Conservation (phyloP, 2,888 invertebrate genomes). For the Epinotia demarniana region DNA sequence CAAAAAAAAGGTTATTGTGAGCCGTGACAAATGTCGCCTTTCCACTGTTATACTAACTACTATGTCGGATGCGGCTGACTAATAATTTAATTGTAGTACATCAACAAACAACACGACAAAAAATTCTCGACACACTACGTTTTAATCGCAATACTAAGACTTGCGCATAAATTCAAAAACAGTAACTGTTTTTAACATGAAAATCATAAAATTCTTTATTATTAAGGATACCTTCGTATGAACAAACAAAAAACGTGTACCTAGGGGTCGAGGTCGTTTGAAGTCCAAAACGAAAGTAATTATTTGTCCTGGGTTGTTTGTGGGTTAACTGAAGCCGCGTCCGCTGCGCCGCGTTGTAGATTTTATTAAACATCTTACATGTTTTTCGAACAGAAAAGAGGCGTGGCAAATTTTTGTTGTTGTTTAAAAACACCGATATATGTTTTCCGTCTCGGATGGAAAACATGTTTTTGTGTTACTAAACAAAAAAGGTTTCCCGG, state of each 20-base stretch:
- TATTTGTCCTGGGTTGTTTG: slow-evolving; percentile 41
- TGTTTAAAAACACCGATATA: no score
- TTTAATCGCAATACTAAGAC: neutral
- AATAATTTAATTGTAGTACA: no score
- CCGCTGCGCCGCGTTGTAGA: no score
- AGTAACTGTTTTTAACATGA: slow-evolving; percentile 8
- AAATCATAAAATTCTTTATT: slow-evolving; percentile 17
- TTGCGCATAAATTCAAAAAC: neutral
- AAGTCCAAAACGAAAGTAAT: slow-evolving; percentile 42
- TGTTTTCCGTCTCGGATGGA: no score
- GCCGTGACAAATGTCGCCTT: neutral
- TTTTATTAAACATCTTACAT: no score
- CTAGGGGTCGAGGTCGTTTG: slow-evolving; percentile 41
- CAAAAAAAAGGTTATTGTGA: neutral
- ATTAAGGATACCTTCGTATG: slow-evolving; percentile 18
- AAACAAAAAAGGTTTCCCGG: no score
- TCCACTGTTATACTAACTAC: neutral
- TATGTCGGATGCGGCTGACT: no score
- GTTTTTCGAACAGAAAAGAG: no score
- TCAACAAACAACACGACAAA: no score
- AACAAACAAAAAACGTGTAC: slow-evolving; percentile 36
- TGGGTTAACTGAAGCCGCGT: neutral
- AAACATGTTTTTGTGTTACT: no score
- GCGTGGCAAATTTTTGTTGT: no score
- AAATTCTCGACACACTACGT: neutral